phyloP scores from a whole-genome alignment of 2,113 vertebrate species.

The Telmatochromis sp. region DNA sequence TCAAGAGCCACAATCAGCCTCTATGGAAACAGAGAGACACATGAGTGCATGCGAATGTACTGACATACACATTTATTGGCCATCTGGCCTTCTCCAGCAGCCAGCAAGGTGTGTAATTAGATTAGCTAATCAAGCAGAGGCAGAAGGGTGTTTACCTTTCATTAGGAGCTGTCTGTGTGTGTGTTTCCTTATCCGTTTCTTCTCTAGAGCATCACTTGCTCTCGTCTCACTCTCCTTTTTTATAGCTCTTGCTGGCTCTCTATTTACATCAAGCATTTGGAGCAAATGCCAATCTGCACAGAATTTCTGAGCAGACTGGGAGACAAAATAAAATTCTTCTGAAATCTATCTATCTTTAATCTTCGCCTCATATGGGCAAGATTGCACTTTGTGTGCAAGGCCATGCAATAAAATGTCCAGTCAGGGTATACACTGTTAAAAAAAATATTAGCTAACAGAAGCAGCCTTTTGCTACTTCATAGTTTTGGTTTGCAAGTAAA shows the following conservation, averaged over 20 bases:
- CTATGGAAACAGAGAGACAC: conserved; percentile 50
- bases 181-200: background rate
- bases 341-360: background rate
- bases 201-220: background rate
- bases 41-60: background rate
- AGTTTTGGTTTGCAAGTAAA: background rate
- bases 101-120: conserved; percentile 52
- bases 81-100: conserved; percentile 58
- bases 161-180: conserved; percentile 53
- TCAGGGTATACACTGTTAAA: background rate
- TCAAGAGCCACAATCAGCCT: conserved; percentile 50
- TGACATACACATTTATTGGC: conserved; percentile 14
- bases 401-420: background rate
- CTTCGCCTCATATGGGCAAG: background rate
- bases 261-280: background rate
- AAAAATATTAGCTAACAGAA: background rate
- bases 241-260: background rate
- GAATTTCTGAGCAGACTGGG: background rate
- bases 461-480: background rate
- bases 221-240: background rate
- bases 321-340: background rate
- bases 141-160: conserved; percentile 67
- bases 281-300: background rate
- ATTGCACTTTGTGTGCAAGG: background rate
- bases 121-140: conserved; percentile 61